phyloP scores from a whole-genome alignment of 2,888 invertebrate genomes.

The Archaeoteleia sp. region DNA sequence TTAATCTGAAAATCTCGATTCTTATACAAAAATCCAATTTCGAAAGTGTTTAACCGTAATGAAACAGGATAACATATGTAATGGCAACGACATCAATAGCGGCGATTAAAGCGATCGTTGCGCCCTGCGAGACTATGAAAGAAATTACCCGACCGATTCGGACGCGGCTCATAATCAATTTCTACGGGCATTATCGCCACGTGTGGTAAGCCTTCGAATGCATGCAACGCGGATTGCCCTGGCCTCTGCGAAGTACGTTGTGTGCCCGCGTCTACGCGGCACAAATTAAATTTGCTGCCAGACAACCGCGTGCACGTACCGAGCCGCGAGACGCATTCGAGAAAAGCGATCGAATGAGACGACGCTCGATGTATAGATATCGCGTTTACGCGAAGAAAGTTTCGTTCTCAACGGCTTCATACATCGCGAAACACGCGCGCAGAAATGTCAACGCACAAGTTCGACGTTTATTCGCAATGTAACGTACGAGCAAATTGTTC shows the following conservation, averaged over 20 bases:
- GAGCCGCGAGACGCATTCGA: conserved; percentile 24
- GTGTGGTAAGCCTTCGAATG: conserved; percentile 54
- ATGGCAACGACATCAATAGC: conserved; percentile 41
- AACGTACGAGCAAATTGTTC: conserved; percentile 30
- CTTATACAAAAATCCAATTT: no score
- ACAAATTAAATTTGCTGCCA: conserved; percentile 40
- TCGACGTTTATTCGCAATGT: conserved; percentile 14
- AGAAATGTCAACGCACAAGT: conserved; percentile 34
- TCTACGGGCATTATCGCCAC: conserved; percentile 46
- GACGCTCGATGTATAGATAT: conserved; percentile 8
- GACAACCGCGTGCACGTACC: conserved; percentile 7
- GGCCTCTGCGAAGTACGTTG: conserved; percentile 23
- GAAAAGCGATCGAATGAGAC: conserved; percentile 38
- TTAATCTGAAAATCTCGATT: no score
- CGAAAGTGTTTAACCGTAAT: conserved; percentile 17
- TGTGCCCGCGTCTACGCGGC: conserved; percentile 3
- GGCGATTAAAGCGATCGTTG: conserved; percentile 35
- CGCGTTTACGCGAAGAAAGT: conserved; percentile 14
- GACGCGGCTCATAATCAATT: conserved; percentile 54
- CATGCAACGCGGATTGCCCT: conserved; percentile 35
- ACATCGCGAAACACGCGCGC: neutral
- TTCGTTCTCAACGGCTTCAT: conserved; percentile 2
- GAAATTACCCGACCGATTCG: conserved; percentile 46
- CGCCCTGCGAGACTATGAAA: conserved; percentile 33
- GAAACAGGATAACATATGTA: conserved; percentile 32